Evolutionary conservation across 2,797 vertebrate genomes (phyloP).

Genomic region (Acomys russatus): DNA sequence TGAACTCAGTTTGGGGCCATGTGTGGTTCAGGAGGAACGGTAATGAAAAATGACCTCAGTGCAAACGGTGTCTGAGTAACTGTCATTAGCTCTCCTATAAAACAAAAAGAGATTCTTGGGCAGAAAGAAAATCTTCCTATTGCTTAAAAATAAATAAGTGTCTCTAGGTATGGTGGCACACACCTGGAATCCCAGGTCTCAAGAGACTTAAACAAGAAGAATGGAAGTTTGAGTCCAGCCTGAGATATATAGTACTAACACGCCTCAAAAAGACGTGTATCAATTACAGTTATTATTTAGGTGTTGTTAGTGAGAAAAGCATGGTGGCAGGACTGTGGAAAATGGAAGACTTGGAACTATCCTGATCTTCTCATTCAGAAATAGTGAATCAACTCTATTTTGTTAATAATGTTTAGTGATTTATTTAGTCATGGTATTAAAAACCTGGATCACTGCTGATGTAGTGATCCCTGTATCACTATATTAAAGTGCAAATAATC

Average conservation of each 20-base stretch:
- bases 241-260: too few species aligned
- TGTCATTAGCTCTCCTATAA: constrained; percentile 26
- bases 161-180: not conserved
- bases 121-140: not conserved
- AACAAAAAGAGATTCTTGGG: constrained; percentile 35
- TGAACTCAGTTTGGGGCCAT: not conserved
- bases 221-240: not conserved
- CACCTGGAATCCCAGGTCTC: not conserved
- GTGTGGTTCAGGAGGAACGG: constrained; percentile 57
- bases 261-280: not conserved
- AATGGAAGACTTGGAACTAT: not conserved
- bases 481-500: not conserved
- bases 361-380: constrained; percentile 26
- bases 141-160: constrained; percentile 45
- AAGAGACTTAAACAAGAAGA: too few species aligned
- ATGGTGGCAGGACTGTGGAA: not conserved
- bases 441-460: not conserved
- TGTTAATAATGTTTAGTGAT: not conserved
- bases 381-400: not conserved
- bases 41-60: constrained; percentile 54
- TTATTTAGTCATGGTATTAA: not conserved
- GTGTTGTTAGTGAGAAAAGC: not conserved
- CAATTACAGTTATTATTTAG: not conserved
- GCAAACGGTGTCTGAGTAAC: constrained; percentile 56
- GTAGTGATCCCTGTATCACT: not conserved